Base-by-base conservation (phyloP, 2,797 vertebrate genomes). In the Steatocranus sp. region DNA sequence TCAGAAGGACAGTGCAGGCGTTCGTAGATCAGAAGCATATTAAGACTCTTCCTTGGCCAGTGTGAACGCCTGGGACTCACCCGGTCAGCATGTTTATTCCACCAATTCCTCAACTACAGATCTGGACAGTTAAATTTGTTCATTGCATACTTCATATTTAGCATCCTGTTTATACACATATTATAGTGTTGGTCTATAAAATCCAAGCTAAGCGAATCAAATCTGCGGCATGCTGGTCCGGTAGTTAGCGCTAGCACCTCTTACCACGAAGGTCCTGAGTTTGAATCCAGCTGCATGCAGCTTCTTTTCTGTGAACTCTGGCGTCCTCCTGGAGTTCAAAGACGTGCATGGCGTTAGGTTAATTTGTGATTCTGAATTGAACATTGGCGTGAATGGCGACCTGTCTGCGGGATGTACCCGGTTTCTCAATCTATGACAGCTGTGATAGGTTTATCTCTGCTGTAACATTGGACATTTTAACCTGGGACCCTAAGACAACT, bases 151-250 rank as follows among this genome's bases (percentile, higher is more conserved):
- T 23, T 38, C 34, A 41, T 15, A 15, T 15, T 4, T 23, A 25
- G 11, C n/a, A 3, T 68, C 5, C 4, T 68, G 8, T 43, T 43
- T 11, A 25, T 66, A 12, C n/a, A 20, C 36, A 41, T 66, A 6
- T 25, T 66, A 66, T 25, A 41, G 8, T 68, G 36, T 25, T 25
- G 20, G 12, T 41, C 20, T 41, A 10, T 68, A 25, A 25, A 2
- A 43, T 10, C 8, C 14, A 66, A 14, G 7, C 11, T 38, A 38
- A 23, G 7, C 7, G 5, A 15, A 3, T 36, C 0, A 63, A 36
- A 2, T 0, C 0, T 12, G 32, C 11, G 0, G 32, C 18, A 12
- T 0, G 1, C 32, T 63, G 1, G 7, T 20, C 11, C 0, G 11
- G 11, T 38, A 7, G 58, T 2, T 38, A 38, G 11, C 3, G 0